Evolutionary conservation across 2,113 vertebrate genomes (phyloP).

Genomic region (Trochalopteron elliotii): DNA sequence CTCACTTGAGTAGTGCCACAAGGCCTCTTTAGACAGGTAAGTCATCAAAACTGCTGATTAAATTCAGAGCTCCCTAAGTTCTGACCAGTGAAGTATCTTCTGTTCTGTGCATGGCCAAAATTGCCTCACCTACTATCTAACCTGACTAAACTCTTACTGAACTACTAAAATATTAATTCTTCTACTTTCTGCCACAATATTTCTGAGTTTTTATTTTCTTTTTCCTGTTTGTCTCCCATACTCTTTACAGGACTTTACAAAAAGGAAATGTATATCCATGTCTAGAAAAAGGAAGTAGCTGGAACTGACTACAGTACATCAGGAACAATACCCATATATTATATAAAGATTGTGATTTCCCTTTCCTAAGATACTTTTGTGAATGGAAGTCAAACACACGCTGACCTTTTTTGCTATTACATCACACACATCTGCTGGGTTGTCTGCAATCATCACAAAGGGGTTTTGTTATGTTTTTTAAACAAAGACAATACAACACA

Average conservation of each 20-base stretch:
- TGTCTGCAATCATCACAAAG: background rate
- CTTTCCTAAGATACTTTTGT: constrained; percentile 21
- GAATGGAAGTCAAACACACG: background rate
- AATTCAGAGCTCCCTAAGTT: background rate
- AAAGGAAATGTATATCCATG: constrained; percentile 12
- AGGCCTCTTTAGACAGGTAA: background rate
- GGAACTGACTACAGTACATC: background rate
- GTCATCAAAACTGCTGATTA: background rate
- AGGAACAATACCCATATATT: constrained; percentile 19
- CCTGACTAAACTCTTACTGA: background rate
- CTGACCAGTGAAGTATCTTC: background rate
- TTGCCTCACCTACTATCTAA: background rate
- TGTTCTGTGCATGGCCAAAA: background rate
- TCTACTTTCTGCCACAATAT: background rate
- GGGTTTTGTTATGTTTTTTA: background rate
- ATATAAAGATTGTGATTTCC: constrained; percentile 23
- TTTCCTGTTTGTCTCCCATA: background rate
- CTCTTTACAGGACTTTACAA: background rate
- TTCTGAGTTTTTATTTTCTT: background rate
- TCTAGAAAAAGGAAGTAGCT: constrained; percentile 33
- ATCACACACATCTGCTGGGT: constrained; percentile 51
- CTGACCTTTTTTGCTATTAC: constrained; percentile 49
- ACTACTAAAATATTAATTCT: background rate
- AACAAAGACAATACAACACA: background rate
- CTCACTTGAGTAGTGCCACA: background rate